A percentile compares a stretch with the other conserved stretches of the same genome.
Evolutionary conservation across 2,113 vertebrate genomes (phyloP).

Genomic region (Hoplias malabaricus): DNA sequence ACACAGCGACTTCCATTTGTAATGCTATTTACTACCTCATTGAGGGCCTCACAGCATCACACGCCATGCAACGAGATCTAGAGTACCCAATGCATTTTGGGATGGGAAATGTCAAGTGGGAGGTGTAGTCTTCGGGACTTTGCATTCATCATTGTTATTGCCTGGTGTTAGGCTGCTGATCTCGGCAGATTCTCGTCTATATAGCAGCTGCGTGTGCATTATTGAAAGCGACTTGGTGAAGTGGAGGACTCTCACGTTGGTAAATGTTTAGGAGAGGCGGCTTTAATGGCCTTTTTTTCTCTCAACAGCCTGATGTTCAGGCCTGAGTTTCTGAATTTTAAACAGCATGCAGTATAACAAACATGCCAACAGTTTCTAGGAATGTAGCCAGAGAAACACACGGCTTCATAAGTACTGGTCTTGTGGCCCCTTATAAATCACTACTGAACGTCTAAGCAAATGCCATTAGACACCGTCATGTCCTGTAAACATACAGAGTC

Average conservation of each 20-base stretch:
- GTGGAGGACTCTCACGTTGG: neutral
- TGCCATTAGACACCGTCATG: constrained; percentile 4
- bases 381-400: neutral
- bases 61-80: constrained; percentile 44
- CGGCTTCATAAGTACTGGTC: neutral
- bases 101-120: constrained; percentile 61
- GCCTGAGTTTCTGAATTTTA: neutral
- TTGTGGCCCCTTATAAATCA: neutral
- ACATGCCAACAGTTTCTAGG: neutral
- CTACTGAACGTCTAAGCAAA: constrained; percentile 8
- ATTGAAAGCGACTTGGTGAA: neutral
- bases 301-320: neutral
- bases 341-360: neutral
- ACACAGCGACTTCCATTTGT: constrained; percentile 15
- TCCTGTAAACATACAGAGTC: neutral
- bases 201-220: neutral
- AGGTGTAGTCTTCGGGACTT: constrained; percentile 45
- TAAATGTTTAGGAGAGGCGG: neutral
- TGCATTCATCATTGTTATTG: constrained; percentile 70
- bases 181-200: neutral
- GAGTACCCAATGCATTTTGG: constrained; percentile 63
- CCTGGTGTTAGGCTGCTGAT: constrained; percentile 12
- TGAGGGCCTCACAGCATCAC: neutral
- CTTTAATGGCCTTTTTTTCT: neutral
- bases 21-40: constrained; percentile 20